These are phyloP conservation scores for Nymphalis polychloros DNA, from an alignment of 2,888 invertebrate genomes.

Conservation along the genomic window DNA sequence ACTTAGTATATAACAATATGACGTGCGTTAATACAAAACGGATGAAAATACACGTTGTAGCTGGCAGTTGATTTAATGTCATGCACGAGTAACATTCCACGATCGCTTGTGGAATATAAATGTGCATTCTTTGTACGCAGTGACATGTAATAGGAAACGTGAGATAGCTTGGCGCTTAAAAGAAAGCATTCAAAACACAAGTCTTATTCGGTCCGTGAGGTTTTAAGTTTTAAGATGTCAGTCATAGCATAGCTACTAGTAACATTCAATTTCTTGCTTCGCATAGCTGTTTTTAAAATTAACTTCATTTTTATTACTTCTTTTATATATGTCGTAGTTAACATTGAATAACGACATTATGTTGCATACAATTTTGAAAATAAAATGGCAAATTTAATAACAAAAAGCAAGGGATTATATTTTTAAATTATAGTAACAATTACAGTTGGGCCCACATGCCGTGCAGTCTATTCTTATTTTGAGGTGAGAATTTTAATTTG, in stretches of 20 bases:
- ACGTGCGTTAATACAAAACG: neutral
- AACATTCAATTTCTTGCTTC: neutral
- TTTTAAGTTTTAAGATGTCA: conserved; percentile 1
- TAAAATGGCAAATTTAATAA: neutral
- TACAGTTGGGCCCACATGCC: neutral
- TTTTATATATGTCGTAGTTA: neutral
- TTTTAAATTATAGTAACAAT: conserved; percentile 2
- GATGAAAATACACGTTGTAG: conserved; percentile 36
- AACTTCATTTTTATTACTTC: neutral
- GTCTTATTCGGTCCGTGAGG: conserved; percentile 1
- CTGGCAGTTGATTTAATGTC: conserved; percentile 61
- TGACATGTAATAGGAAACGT: conserved; percentile 52
- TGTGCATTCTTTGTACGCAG: conserved; percentile 49
- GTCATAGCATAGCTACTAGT: neutral
- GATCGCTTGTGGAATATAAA: conserved; percentile 56
- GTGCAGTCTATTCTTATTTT: conserved; percentile 14
- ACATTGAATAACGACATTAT: neutral
- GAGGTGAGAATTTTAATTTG: conserved; percentile 15
- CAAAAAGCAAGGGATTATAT: neutral
- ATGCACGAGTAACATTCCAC: conserved; percentile 54
- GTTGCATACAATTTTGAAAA: too few species aligned
- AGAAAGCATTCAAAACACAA: conserved; percentile 23
- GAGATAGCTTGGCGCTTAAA: conserved; percentile 38
- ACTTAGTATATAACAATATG: neutral
- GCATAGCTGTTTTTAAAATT: neutral